phyloP scores from a whole-genome alignment of 2,797 vertebrate species.

The Galagoides demidoff region DNA sequence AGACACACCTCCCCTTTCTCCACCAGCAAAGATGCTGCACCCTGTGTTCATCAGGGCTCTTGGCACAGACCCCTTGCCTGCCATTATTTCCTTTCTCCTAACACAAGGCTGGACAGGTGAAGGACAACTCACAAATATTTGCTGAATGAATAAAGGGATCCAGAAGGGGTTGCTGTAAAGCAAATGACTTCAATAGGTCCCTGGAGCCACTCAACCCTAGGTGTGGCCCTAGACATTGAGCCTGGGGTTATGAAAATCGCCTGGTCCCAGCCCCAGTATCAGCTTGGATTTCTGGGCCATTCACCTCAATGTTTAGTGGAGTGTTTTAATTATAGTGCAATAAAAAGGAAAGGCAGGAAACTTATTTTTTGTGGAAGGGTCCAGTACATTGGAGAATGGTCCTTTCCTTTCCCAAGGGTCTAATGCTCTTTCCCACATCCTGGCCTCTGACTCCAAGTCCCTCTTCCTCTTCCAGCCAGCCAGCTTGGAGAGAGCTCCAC shows the following conservation, averaged over 20 bases:
- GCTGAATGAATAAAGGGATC: neutral
- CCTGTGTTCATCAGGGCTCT: too few relatives aligned
- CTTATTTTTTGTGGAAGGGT: neutral
- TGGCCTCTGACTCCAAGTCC: neutral
- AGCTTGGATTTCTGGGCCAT: neutral
- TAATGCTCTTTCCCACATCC: neutral
- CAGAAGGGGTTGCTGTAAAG: neutral
- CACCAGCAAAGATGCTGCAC: neutral
- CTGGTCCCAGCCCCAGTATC: neutral
- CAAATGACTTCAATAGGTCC: neutral
- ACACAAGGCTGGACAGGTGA: neutral
- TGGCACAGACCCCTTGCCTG: neutral
- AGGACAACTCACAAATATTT: neutral
- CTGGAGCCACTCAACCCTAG: neutral
- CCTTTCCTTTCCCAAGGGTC: neutral
- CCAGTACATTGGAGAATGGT: neutral
- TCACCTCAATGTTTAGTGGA: neutral
- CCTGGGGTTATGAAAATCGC: neutral
- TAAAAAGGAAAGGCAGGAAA: neutral
- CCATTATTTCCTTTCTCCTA: neutral
- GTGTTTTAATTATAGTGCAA: neutral
- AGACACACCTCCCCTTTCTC: neutral
- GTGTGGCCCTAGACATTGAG: too few relatives aligned
- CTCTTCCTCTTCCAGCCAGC: neutral
- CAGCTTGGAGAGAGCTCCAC: neutral